Evolutionary conservation across 2,113 vertebrate genomes (phyloP).

Genomic region (Ceyx margarethae): DNA sequence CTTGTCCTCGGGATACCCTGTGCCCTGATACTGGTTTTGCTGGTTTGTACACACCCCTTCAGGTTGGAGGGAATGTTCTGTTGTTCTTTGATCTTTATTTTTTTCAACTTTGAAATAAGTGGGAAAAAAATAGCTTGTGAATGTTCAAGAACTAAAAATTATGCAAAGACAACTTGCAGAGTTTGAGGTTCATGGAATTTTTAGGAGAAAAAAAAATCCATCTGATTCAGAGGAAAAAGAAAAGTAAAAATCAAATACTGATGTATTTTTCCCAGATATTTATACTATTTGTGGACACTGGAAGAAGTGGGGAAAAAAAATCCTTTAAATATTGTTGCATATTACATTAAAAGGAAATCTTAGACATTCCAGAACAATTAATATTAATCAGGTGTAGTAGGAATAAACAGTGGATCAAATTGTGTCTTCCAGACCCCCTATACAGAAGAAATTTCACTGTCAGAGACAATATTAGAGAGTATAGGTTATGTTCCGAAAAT

Average conservation of each 20-base stretch:
- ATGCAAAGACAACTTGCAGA: neutral
- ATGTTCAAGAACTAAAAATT: neutral
- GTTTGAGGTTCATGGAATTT: neutral
- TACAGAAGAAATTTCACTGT: neutral
- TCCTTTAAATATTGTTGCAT: neutral
- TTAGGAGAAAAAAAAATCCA: neutral
- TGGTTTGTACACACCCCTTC: neutral
- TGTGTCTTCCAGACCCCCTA: neutral
- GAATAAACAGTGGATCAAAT: neutral
- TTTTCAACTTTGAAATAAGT: neutral
- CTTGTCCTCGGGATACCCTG: neutral
- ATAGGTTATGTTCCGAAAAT: neutral
- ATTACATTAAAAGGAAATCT: neutral
- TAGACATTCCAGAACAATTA: neutral
- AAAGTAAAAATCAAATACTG: neutral
- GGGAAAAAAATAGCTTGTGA: neutral
- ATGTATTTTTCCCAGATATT: neutral
- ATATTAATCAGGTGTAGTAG: neutral
- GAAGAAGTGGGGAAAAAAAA: rapidly evolving
- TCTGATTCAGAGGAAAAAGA: neutral
- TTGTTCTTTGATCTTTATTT: neutral
- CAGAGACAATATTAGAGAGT: neutral
- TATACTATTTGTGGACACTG: neutral
- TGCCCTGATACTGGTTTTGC: neutral
- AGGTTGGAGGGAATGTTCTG: neutral